Conservation (phyloP, 2,797 vertebrate species). For the Anisognathus igniventris region DNA sequence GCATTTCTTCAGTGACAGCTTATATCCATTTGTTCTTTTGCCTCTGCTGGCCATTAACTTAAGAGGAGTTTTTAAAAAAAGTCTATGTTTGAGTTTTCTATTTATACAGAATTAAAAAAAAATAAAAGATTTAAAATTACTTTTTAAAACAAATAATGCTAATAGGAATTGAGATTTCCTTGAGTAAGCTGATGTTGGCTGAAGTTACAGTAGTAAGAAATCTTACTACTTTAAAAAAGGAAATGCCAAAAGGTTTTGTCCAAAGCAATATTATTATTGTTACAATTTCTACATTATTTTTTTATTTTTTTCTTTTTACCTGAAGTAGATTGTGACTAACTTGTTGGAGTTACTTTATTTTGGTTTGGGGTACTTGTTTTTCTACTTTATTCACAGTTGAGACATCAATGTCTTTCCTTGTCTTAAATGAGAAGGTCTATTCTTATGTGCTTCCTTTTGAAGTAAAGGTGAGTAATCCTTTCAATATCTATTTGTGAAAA, state of each 20-base stretch:
- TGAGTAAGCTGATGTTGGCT: slow-evolving; percentile 13
- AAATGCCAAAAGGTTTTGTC: slow-evolving; percentile 13
- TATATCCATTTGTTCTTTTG: slow-evolving; percentile 21
- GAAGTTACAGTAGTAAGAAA: background rate
- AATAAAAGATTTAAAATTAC: background rate
- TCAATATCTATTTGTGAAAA: background rate
- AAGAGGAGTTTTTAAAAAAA: background rate
- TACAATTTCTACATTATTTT: background rate
- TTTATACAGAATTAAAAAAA: background rate
- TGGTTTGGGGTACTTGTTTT: background rate
- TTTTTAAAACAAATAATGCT: background rate
- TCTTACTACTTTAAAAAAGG: background rate
- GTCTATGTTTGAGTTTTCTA: background rate
- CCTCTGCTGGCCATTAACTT: background rate
- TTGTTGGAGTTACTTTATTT: background rate
- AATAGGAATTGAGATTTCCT: slow-evolving; percentile 10
- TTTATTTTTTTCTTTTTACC: background rate
- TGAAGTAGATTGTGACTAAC: background rate
- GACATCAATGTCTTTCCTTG: background rate
- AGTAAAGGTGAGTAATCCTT: background rate
- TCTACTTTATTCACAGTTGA: background rate
- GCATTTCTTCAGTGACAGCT: slow-evolving; percentile 40
- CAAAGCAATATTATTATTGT: background rate
- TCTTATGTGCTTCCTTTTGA: background rate
- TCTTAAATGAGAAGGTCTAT: background rate